phyloP scores from a whole-genome alignment of 1,140 invertebrate species.

The Ectropis grisescens region DNA sequence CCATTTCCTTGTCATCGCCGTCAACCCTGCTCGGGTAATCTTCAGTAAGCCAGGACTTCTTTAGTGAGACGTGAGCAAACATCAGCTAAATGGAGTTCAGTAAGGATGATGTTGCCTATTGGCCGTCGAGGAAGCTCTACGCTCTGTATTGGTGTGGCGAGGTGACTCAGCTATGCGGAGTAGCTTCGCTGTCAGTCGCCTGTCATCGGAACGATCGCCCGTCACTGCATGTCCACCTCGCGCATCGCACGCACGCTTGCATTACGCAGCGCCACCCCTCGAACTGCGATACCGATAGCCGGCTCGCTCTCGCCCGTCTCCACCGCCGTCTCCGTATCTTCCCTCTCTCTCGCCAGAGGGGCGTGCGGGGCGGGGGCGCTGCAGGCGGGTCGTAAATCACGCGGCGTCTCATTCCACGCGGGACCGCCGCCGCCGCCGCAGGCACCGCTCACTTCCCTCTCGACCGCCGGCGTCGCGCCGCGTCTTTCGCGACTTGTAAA shows the following conservation, averaged over 20 bases:
- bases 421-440: conserved; percentile 61
- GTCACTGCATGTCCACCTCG: conserved; percentile 63
- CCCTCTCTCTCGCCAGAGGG: conserved; percentile 36
- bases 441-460: conserved; percentile 56
- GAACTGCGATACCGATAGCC: conserved; percentile 29
- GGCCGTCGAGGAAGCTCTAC: conserved; percentile 29
- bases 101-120: conserved; percentile 32
- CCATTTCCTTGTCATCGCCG: conserved; percentile 44
- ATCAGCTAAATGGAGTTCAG: conserved; percentile 8
- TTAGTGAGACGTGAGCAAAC: neutral
- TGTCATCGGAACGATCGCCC: conserved; percentile 59
- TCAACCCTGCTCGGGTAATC: conserved; percentile 29
- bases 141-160: conserved; percentile 39
- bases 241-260: conserved; percentile 66
- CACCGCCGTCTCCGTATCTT: conserved; percentile 6
- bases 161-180: conserved; percentile 48
- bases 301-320: conserved; percentile 37
- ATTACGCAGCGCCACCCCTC: conserved; percentile 67
- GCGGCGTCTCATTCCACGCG: conserved; percentile 67
- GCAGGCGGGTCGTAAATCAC: conserved; percentile 69
- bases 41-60: conserved; percentile 24
- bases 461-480: conserved; percentile 50
- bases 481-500: conserved; percentile 66
- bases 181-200: conserved; percentile 37
- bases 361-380: conserved; percentile 52